phyloP scores from a whole-genome alignment of 2,888 invertebrate genomes.

The Zhuqinia jingwanae region DNA sequence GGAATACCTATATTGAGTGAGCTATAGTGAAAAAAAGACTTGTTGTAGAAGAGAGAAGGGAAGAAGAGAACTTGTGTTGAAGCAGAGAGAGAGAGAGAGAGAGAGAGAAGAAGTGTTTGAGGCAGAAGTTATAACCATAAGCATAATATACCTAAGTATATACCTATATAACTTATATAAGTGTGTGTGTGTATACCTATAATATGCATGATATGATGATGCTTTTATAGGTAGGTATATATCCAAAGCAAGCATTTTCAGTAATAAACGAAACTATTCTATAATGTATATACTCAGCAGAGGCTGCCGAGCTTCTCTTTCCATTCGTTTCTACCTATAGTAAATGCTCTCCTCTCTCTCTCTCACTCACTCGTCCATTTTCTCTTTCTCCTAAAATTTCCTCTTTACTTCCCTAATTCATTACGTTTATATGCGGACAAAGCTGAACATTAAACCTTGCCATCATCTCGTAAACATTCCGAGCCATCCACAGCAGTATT shows the following conservation, averaged over 20 bases:
- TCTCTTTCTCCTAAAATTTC: constrained; percentile 69
- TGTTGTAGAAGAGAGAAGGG: constrained; percentile 43
- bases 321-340: constrained; percentile 5
- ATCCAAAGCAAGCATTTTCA: constrained; percentile 5
- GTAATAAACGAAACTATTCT: constrained; percentile 62
- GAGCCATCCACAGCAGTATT: constrained; percentile 7
- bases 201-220: too few species aligned
- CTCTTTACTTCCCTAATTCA: constrained; percentile 71
- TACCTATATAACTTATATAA: neutral
- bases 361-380: constrained; percentile 45
- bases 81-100: too few species aligned
- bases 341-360: constrained; percentile 28
- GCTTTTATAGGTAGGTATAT: too few species aligned
- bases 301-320: constrained; percentile 17
- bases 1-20: constrained; percentile 71
- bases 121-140: constrained; percentile 7
- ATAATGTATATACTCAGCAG: constrained; percentile 8
- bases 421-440: constrained; percentile 67
- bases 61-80: constrained; percentile 47
- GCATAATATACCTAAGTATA: neutral
- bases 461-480: constrained; percentile 59
- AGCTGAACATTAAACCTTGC: constrained; percentile 64
- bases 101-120: neutral
- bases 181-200: neutral
- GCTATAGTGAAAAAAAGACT: constrained; percentile 62